phyloP scores from a whole-genome alignment of 2,888 invertebrate species.

The Cryptus armator region DNA sequence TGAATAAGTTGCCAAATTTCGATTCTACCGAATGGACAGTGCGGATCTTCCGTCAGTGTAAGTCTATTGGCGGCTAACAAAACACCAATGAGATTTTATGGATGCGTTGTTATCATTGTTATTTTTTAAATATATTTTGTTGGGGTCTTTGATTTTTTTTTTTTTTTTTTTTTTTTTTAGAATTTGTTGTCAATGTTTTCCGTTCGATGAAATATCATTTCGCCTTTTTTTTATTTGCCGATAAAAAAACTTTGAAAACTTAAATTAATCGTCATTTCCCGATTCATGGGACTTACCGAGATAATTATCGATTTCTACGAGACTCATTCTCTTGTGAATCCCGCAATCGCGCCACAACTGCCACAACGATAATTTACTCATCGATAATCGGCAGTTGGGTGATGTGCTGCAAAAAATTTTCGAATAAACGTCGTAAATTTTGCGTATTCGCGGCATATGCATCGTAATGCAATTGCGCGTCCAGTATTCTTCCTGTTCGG shows the following conservation, averaged over 20 bases:
- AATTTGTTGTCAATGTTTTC: too few relatives aligned
- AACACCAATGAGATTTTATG: neutral
- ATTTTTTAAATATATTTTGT: neutral
- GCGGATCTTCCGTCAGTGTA: constrained; percentile 83
- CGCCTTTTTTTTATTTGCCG: too few relatives aligned
- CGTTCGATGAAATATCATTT: too few relatives aligned
- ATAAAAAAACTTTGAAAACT: too few relatives aligned
- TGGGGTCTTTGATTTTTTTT: too few relatives aligned
- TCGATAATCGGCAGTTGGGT: constrained; percentile 66
- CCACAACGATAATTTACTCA: constrained; percentile 87
- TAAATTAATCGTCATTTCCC: neutral
- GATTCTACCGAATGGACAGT: constrained; percentile 88
- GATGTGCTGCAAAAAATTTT: constrained; percentile 66
- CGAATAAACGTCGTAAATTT: constrained; percentile 87
- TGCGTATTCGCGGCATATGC: constrained; percentile 85
- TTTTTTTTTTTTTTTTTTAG: too few relatives aligned
- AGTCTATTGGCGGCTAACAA: constrained; percentile 68
- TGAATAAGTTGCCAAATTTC: constrained; percentile 89
- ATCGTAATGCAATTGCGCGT: constrained; percentile 85
- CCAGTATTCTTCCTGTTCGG: constrained; percentile 84
- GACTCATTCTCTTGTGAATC: constrained; percentile 85
- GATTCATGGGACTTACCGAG: constrained; percentile 81
- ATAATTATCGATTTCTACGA: constrained; percentile 86
- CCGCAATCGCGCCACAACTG: constrained; percentile 88
- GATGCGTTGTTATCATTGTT: neutral